Percentiles rank a stretch among this genome's conserved stretches.
Evolutionary conservation across 2,113 vertebrate species (phyloP).

Genomic region (Pogona vitticeps): DNA sequence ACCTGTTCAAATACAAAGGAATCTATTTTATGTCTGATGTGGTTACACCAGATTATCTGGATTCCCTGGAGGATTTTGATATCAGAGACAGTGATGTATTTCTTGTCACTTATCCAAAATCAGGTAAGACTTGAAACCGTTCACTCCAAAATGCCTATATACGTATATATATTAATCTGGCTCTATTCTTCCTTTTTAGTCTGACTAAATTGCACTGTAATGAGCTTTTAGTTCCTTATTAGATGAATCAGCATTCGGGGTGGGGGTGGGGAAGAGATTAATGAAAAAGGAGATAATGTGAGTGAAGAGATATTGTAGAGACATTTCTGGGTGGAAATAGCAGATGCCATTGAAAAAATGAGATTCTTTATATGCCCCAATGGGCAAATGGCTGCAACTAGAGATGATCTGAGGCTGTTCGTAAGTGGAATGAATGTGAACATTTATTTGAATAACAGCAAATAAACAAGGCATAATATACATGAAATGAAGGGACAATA

Average conservation of each 20-base stretch:
- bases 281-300: background rate
- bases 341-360: too few species aligned
- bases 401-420: too few species aligned
- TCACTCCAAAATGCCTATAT: background rate
- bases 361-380: too few species aligned
- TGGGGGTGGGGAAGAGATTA: background rate
- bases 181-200: background rate
- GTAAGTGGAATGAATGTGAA: too few species aligned
- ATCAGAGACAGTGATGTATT: constrained; percentile 71
- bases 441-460: too few species aligned
- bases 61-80: constrained; percentile 72
- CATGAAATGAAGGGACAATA: too few species aligned
- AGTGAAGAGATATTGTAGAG: background rate
- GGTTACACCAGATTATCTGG: constrained; percentile 63
- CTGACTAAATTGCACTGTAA: too few species aligned
- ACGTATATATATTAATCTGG: background rate
- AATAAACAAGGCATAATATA: too few species aligned
- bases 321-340: background rate
- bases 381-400: too few species aligned
- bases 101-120: constrained; percentile 73
- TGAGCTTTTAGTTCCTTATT: too few species aligned
- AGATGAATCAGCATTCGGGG: too few species aligned
- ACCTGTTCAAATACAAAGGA: constrained; percentile 67
- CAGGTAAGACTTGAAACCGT: constrained; percentile 58
- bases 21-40: constrained; percentile 40